phyloP scores from a whole-genome alignment of 2,797 vertebrate genomes.

The Sebastes itinus region DNA sequence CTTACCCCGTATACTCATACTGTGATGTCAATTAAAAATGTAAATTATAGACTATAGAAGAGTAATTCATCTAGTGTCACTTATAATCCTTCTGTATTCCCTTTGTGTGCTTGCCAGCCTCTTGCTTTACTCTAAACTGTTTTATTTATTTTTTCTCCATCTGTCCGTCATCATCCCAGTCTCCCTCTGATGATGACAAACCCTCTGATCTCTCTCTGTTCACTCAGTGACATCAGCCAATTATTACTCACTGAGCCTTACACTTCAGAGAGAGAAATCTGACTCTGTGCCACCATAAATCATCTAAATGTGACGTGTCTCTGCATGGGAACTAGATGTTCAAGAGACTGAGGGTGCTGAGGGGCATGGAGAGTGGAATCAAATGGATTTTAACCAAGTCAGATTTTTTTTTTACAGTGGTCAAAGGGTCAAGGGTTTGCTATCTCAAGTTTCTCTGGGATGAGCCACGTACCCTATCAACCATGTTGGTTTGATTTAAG shows the following conservation, averaged over 20 bases:
- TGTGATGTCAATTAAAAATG: not conserved
- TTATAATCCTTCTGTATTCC: not conserved
- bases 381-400: not conserved
- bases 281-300: constrained; percentile 52
- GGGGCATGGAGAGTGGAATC: not conserved
- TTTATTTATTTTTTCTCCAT: not conserved
- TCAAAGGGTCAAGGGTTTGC: not conserved
- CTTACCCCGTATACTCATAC: not conserved
- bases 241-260: constrained; percentile 22
- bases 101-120: constrained; percentile 8
- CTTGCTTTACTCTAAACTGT: not conserved
- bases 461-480: not conserved
- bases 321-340: constrained; percentile 47
- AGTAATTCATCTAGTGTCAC: not conserved
- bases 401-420: not conserved
- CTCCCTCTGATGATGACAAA: constrained; percentile 34
- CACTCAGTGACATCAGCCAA: constrained; percentile 17
- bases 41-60: not conserved
- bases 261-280: constrained; percentile 54
- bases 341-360: not conserved
- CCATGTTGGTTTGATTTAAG: not conserved
- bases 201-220: constrained; percentile 35
- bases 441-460: not conserved
- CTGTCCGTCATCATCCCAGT: not conserved
- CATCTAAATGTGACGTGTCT: constrained; percentile 7